Percentiles rank a stretch among this genome's conserved stretches.
phyloP scores from a whole-genome alignment of 2,888 invertebrate species.

The Chesias legatella region DNA sequence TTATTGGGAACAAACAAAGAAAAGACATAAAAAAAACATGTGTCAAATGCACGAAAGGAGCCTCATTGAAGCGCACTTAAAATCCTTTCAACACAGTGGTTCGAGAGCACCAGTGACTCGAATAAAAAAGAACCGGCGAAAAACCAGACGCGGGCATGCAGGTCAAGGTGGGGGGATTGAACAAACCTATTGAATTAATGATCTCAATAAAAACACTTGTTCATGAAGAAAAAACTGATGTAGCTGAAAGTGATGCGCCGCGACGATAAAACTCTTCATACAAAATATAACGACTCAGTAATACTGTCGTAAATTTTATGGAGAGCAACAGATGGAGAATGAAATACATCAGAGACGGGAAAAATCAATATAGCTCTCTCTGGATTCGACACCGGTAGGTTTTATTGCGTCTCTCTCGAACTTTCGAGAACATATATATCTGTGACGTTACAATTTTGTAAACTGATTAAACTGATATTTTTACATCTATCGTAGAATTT shows the following conservation, averaged over 20 bases:
- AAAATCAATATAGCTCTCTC: conserved; percentile 73
- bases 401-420: conserved; percentile 55
- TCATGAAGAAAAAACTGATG: conserved; percentile 52
- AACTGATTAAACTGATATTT: too few species aligned
- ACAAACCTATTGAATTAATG: conserved; percentile 40
- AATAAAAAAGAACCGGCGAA: too few species aligned
- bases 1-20: too few species aligned
- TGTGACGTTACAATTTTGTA: too few species aligned
- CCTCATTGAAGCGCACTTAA: too few species aligned
- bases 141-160: neutral
- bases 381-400: conserved; percentile 52
- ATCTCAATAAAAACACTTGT: conserved; percentile 48
- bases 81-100: too few species aligned
- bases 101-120: too few species aligned
- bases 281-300: conserved; percentile 76
- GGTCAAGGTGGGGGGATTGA: conserved; percentile 25
- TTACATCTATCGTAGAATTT: too few species aligned
- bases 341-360: conserved; percentile 66
- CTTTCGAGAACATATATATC: too few species aligned
- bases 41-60: too few species aligned
- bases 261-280: conserved; percentile 71
- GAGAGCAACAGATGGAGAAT: conserved; percentile 78
- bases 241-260: conserved; percentile 49
- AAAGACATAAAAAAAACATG: too few species aligned
- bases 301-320: conserved; percentile 77